These are phyloP conservation scores for Eumerus sabulonum DNA, from an alignment of 2,888 invertebrate species.

Conservation along the genomic window DNA sequence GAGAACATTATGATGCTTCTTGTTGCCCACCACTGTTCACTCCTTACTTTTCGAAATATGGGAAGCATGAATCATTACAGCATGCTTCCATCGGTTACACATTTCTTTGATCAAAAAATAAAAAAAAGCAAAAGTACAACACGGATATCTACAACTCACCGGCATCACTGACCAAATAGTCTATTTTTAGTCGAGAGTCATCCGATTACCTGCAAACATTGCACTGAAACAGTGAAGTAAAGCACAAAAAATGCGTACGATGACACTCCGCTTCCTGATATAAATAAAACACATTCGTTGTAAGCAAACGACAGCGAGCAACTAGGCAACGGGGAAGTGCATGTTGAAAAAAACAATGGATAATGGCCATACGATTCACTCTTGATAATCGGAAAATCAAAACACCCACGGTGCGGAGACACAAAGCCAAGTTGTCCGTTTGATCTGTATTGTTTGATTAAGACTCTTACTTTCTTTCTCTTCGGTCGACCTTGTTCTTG, in stretches of 20 bases:
- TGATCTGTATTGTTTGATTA: not conserved
- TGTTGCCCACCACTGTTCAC: too few relatives aligned
- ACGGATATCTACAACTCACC: too few relatives aligned
- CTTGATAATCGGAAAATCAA: constrained; percentile 51
- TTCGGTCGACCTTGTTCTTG: too few relatives aligned
- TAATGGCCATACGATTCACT: constrained; percentile 58
- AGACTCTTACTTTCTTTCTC: too few relatives aligned
- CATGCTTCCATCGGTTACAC: constrained; percentile 19
- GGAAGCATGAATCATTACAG: constrained; percentile 45
- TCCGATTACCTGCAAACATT: constrained; percentile 63
- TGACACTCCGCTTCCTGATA: constrained; percentile 48
- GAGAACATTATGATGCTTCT: too few relatives aligned
- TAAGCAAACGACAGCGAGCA: constrained; percentile 13
- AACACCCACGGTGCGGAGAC: not conserved
- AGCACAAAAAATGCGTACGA: constrained; percentile 11
- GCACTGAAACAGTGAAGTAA: constrained; percentile 36
- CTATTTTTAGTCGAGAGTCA: constrained; percentile 60
- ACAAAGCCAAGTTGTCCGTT: not conserved
- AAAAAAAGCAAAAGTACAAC: constrained; percentile 42
- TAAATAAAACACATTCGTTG: constrained; percentile 49
- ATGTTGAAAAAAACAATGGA: constrained; percentile 24
- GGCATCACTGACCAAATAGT: constrained; percentile 32
- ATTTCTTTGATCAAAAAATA: constrained; percentile 7
- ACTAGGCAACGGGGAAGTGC: not conserved
- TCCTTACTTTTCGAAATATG: too few relatives aligned